Evolutionary conservation across 2,113 vertebrate genomes (phyloP).

Genomic region (Pseudopipra pipra): DNA sequence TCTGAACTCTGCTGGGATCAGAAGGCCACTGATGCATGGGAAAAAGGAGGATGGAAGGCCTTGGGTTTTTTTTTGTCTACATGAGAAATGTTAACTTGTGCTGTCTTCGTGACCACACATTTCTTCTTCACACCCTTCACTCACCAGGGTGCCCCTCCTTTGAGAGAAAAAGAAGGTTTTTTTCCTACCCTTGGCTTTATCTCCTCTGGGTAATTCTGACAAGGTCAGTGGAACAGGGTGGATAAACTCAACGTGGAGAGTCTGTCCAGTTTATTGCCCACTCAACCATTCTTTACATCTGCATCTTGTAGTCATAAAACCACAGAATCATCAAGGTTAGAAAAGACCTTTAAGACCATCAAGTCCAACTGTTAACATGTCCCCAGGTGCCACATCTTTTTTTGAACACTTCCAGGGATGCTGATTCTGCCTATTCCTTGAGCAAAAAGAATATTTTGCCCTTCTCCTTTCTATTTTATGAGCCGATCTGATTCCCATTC

Average conservation of each 20-base stretch:
- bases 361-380: neutral
- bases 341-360: neutral
- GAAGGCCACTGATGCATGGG: neutral
- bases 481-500: neutral
- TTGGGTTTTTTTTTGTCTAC: neutral
- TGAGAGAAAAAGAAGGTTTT: neutral
- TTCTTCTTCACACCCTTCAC: neutral
- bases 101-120: conserved; percentile 45
- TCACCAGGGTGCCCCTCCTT: neutral
- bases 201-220: neutral
- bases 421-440: neutral
- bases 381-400: neutral
- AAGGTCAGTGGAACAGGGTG: neutral
- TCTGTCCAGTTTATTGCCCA: neutral
- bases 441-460: neutral
- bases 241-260: neutral
- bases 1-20: neutral
- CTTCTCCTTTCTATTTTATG: neutral
- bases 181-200: neutral
- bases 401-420: neutral
- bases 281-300: neutral
- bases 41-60: neutral
- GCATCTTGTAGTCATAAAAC: neutral
- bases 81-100: conserved; percentile 68
- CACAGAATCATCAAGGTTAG: neutral